These are phyloP conservation scores for Aix galericulata DNA, from an alignment of 2,113 vertebrate genomes.

Conservation along the genomic window DNA sequence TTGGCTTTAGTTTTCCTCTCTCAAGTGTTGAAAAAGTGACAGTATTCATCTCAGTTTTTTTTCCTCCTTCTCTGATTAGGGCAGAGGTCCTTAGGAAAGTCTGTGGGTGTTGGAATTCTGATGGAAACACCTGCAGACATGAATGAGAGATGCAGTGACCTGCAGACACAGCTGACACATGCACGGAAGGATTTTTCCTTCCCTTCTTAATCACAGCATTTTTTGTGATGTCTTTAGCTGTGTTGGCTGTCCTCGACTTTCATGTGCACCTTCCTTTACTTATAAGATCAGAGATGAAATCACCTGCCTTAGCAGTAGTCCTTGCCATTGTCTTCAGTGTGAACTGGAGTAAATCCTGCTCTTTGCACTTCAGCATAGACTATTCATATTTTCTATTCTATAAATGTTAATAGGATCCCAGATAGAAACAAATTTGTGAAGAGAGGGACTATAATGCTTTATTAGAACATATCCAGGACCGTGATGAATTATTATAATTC, in stretches of 20 bases:
- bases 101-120: background rate
- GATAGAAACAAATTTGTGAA: background rate
- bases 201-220: background rate
- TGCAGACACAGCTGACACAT: background rate
- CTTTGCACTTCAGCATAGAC: background rate
- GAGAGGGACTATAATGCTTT: background rate
- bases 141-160: background rate
- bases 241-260: fast-evolving
- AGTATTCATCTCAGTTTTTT: background rate
- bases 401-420: background rate
- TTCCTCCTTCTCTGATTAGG: constrained; percentile 1
- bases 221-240: background rate
- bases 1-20: background rate
- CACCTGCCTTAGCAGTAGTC: background rate
- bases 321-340: fast-evolving
- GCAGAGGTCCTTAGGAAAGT: background rate
- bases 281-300: constrained; percentile 14
- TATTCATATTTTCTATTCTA: background rate
- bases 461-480: background rate
- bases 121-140: constrained; percentile 17
- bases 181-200: background rate
- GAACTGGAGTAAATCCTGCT: background rate
- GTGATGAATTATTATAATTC: background rate
- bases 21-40: background rate
- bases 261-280: constrained; percentile 7